Evolutionary conservation across 35 echinoderm and acorn worm genomes (phyloP).

Genomic region (Ophioderma brevispina): DNA sequence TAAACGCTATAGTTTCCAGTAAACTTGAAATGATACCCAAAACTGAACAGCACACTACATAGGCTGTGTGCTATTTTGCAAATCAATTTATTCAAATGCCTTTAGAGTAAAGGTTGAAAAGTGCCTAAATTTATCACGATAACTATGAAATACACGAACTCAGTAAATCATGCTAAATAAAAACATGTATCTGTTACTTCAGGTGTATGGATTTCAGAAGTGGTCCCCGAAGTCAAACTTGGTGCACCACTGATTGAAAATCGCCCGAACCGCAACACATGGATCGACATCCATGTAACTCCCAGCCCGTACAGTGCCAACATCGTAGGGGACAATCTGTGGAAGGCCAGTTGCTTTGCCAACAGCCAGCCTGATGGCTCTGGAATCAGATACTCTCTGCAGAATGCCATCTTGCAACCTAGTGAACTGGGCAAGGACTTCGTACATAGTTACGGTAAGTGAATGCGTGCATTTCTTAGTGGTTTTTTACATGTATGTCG

Average conservation of each 20-base stretch:
- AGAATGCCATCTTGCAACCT: background rate
- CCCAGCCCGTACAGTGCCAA: conserved; percentile 13
- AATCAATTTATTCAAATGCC: background rate
- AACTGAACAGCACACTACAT: no score
- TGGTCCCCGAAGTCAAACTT: background rate
- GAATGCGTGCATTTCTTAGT: no score
- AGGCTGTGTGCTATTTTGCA: no score
- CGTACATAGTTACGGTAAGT: background rate
- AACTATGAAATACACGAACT: no score
- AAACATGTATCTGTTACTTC: no score
- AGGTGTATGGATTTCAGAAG: conserved; percentile 27
- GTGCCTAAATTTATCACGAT: no score
- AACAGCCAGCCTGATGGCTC: conserved; percentile 17
- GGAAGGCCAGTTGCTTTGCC: conserved; percentile 37
- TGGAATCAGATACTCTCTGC: conserved; percentile 7
- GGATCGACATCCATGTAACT: conserved; percentile 21
- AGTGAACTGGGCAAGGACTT: background rate
- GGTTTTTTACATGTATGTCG: no score
- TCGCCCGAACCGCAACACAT: background rate
- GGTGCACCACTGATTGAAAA: conserved; percentile 29
- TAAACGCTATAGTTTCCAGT: no score
- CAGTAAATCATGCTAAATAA: no score
- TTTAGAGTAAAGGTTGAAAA: background rate
- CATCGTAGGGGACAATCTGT: conserved; percentile 46
- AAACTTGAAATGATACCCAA: no score